Conservation (phyloP, 2,888 invertebrate genomes). For the Hemaris fuciformis region DNA sequence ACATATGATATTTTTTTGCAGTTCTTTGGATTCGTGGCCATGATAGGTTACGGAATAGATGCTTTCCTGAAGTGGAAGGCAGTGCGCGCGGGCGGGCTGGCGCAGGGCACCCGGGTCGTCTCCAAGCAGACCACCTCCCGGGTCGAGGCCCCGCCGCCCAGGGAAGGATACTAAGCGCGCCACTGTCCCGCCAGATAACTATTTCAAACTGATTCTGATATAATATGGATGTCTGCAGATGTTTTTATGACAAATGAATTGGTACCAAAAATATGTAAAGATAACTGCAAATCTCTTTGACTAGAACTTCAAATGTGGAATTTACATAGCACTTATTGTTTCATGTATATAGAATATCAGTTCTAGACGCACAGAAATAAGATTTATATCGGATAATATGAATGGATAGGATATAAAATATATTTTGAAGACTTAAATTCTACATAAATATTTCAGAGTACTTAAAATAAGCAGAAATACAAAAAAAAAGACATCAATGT, state of each 20-base stretch:
- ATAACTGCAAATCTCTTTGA: too few relatives aligned
- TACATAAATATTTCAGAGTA: too few relatives aligned
- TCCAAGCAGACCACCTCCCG: constrained; percentile 84
- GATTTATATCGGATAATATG: too few relatives aligned
- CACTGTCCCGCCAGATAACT: not conserved
- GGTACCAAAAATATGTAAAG: not conserved
- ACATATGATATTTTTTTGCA: constrained; percentile 58
- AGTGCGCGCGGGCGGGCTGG: constrained; percentile 84
- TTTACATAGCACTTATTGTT: too few relatives aligned
- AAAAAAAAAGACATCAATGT: too few relatives aligned
- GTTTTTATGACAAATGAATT: not conserved
- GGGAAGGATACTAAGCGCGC: constrained; percentile 55
- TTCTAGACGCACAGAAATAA: too few relatives aligned
- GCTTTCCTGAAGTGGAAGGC: constrained; percentile 89
- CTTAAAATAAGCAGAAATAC: too few relatives aligned
- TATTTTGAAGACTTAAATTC: too few relatives aligned
- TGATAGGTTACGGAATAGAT: constrained; percentile 89
- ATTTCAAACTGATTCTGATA: too few relatives aligned
- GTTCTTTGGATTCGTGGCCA: constrained; percentile 94
- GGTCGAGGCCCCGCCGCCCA: constrained; percentile 55
- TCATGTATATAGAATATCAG: too few relatives aligned
- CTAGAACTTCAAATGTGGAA: too few relatives aligned
- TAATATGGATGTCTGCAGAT: not conserved
- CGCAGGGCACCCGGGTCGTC: constrained; percentile 86
- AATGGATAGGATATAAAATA: too few relatives aligned